These are phyloP conservation scores for Ceryle rudis DNA, from an alignment of 2,797 vertebrate species.

Conservation along the genomic window DNA sequence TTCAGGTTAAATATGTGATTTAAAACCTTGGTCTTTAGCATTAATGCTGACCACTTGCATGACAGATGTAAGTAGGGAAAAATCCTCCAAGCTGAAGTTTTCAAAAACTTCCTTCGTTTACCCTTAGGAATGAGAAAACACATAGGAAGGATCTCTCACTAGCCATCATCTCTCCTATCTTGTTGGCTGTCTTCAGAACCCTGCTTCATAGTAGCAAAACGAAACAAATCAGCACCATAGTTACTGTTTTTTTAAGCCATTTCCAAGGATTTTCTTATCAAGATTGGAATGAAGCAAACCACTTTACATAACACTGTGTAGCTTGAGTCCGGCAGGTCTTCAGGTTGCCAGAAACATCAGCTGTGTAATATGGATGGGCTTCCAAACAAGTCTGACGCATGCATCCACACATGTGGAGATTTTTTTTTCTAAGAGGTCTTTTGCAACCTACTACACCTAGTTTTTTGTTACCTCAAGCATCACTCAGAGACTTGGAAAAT, in stretches of 20 bases:
- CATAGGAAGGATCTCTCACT: background rate
- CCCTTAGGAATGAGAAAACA: background rate
- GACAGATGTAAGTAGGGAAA: background rate
- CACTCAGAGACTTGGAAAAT: background rate
- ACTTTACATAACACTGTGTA: background rate
- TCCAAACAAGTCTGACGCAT: background rate
- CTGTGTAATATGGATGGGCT: background rate
- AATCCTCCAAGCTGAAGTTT: background rate
- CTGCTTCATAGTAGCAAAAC: background rate
- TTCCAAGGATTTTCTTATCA: background rate
- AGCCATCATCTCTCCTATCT: background rate
- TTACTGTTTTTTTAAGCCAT: background rate
- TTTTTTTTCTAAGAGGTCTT: background rate
- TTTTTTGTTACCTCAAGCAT: background rate
- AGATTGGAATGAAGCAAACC: background rate
- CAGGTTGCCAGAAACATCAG: background rate
- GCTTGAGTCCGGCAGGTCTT: background rate
- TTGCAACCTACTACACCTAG: background rate
- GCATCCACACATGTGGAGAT: background rate
- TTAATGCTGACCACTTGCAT: background rate
- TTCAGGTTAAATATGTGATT: background rate
- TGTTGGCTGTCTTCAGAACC: background rate
- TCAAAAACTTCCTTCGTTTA: background rate
- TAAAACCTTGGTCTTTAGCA: background rate
- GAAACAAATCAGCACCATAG: background rate